phyloP scores from a whole-genome alignment of 2,888 invertebrate genomes.

The Adelphocoris suturalis region DNA sequence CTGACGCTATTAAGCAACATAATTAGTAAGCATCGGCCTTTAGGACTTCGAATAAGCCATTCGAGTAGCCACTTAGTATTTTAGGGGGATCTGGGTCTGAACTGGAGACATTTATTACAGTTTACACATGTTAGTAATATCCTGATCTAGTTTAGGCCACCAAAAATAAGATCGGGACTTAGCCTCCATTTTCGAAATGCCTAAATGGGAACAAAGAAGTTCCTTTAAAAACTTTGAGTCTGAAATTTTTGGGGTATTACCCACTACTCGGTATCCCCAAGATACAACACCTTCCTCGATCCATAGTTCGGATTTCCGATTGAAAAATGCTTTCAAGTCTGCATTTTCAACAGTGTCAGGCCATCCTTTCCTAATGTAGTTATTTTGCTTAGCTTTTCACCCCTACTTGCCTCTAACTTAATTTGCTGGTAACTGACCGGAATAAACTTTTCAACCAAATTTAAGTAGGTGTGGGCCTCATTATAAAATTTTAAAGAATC shows the following conservation, averaged over 20 bases:
- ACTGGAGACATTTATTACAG: too few species aligned
- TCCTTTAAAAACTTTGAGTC: too few species aligned
- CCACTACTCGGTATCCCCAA: neutral
- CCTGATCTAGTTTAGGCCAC: neutral
- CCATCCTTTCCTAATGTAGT: conserved; percentile 62
- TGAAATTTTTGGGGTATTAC: neutral
- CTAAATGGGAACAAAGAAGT: conserved; percentile 1
- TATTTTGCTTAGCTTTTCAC: conserved; percentile 38
- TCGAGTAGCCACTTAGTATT: too few species aligned
- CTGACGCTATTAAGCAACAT: too few species aligned
- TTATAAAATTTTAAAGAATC: neutral
- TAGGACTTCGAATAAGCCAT: too few species aligned
- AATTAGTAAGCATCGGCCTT: too few species aligned
- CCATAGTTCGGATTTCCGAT: conserved; percentile 63
- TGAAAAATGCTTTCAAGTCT: conserved; percentile 46
- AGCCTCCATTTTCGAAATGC: neutral
- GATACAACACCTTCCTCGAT: conserved; percentile 49
- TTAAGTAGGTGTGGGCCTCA: neutral
- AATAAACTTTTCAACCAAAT: conserved; percentile 17
- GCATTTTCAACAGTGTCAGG: conserved; percentile 41
- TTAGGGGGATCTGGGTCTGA: too few species aligned
- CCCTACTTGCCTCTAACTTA: conserved; percentile 56
- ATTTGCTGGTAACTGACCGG: conserved; percentile 62
- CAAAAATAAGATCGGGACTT: conserved; percentile 5
- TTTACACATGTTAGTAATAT: neutral